These are phyloP conservation scores for Clitarchus hookeri DNA, from an alignment of 2,888 invertebrate genomes.

Conservation along the genomic window DNA sequence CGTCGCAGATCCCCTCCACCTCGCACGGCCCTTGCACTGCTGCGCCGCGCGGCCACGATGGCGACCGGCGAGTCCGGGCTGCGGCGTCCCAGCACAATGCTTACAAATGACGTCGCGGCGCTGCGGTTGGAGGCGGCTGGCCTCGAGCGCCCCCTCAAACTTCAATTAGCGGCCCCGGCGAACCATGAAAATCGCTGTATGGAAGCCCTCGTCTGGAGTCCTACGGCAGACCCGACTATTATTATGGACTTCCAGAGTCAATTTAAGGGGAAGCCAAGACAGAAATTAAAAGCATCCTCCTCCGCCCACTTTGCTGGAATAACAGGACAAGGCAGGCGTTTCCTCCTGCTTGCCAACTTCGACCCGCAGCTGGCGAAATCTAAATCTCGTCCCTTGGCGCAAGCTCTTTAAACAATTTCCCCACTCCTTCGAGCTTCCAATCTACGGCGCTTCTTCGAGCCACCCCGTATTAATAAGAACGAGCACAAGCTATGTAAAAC, in stretches of 20 bases:
- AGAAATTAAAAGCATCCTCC: slow-evolving; percentile 21
- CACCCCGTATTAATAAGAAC: too few species aligned
- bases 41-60: neutral
- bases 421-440: neutral
- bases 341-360: neutral
- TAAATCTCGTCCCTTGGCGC: neutral
- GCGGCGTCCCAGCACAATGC: neutral
- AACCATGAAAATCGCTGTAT: slow-evolving; percentile 38
- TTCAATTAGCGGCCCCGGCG: slow-evolving; percentile 38
- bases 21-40: neutral
- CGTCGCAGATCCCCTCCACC: too few species aligned
- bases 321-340: slow-evolving; percentile 15
- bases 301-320: neutral
- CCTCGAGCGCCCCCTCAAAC: neutral
- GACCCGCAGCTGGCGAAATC: slow-evolving; percentile 7
- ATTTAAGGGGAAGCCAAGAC: slow-evolving; percentile 20
- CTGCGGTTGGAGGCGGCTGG: too few species aligned
- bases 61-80: neutral
- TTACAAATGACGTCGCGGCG: neutral
- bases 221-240: slow-evolving; percentile 18
- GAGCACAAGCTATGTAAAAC: too few species aligned
- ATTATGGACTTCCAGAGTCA: slow-evolving; percentile 26
- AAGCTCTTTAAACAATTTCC: neutral
- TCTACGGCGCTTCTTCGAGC: too few species aligned
- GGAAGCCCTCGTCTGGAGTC: slow-evolving; percentile 23